phyloP scores from a whole-genome alignment of 2,888 invertebrate species.

The Trilocha varians region DNA sequence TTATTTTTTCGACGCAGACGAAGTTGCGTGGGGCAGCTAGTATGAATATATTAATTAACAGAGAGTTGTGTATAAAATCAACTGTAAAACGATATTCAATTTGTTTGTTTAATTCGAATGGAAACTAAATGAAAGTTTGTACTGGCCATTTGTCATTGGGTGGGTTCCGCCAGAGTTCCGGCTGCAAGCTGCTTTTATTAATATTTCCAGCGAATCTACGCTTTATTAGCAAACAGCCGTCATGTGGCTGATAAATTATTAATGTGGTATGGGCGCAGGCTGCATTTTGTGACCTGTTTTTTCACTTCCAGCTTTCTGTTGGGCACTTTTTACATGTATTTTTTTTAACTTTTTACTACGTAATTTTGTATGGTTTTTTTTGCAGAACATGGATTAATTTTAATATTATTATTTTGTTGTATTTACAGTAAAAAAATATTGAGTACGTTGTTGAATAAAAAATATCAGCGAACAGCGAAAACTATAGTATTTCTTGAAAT shows the following conservation, averaged over 20 bases:
- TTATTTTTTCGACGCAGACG: no score
- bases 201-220: constrained; percentile 70
- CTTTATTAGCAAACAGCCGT: constrained; percentile 73
- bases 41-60: no score
- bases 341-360: constrained; percentile 16
- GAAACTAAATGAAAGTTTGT: constrained; percentile 62
- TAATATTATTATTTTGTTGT: no score
- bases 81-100: constrained; percentile 12
- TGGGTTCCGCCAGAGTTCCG: constrained; percentile 47
- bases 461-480: no score
- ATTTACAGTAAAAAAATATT: no score
- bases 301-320: constrained; percentile 19
- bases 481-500: no score
- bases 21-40: no score
- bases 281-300: constrained; percentile 54
- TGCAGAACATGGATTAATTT: no score
- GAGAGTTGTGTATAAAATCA: no score
- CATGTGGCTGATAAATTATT: constrained; percentile 73
- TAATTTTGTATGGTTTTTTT: no score
- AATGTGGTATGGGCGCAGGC: constrained; percentile 64
- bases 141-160: constrained; percentile 65
- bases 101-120: constrained; percentile 51
- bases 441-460: no score
- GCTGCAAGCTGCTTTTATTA: constrained; percentile 69
- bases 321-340: constrained; percentile 25